These are phyloP conservation scores for Pangasius krempfi DNA, from an alignment of 2,797 vertebrate species.

Conservation along the genomic window DNA sequence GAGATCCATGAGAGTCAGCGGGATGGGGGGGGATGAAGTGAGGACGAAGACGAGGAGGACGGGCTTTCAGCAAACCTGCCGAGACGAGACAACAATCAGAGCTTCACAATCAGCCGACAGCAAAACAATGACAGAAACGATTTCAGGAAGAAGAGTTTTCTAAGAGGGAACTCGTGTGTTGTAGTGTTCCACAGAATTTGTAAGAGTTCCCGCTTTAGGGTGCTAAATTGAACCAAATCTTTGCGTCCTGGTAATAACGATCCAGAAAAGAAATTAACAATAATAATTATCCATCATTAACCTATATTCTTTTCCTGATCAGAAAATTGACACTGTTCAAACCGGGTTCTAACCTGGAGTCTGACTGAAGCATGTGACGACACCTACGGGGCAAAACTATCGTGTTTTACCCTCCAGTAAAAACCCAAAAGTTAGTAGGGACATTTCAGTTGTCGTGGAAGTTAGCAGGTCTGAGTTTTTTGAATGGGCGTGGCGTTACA, in stretches of 20 bases:
- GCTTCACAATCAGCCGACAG: neutral
- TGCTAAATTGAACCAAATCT: neutral
- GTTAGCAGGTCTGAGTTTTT: neutral
- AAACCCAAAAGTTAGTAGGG: no score
- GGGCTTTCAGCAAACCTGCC: slow-evolving; percentile 75
- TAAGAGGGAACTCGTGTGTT: neutral
- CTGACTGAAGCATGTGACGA: neutral
- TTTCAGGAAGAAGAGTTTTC: neutral
- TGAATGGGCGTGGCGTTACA: neutral
- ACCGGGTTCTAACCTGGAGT: neutral
- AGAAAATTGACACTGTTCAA: neutral
- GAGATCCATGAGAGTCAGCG: neutral
- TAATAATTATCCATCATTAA: neutral
- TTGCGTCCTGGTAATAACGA: neutral
- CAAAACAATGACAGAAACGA: neutral
- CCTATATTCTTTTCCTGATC: neutral
- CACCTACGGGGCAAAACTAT: neutral
- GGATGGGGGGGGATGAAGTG: neutral
- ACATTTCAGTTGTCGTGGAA: neutral
- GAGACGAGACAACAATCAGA: slow-evolving; percentile 31
- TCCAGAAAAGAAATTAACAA: neutral
- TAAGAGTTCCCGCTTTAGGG: neutral
- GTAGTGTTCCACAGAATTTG: neutral
- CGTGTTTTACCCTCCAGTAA: neutral
- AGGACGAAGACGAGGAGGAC: neutral